Conservation (phyloP, 1,140 invertebrate species). For the Drosophila elegans region DNA sequence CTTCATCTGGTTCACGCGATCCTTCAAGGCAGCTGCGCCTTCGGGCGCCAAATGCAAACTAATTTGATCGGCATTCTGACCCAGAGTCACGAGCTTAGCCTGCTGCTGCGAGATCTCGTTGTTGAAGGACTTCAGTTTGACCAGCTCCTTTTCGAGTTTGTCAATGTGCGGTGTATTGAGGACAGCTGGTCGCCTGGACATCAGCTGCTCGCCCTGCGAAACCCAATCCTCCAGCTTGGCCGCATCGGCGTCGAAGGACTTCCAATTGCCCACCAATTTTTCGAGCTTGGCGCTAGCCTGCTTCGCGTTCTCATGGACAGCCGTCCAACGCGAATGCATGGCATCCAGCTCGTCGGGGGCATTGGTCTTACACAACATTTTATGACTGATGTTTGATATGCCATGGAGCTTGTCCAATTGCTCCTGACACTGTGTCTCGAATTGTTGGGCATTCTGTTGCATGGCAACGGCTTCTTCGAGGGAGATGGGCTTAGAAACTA, state of each 20-base stretch:
- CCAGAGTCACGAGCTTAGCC: slow-evolving; percentile 91
- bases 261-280: slow-evolving; percentile 92
- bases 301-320: slow-evolving; percentile 90
- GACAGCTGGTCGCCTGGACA: slow-evolving; percentile 86
- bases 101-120: slow-evolving; percentile 93
- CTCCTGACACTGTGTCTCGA: slow-evolving; percentile 91
- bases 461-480: slow-evolving; percentile 92
- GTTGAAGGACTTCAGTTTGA: slow-evolving; percentile 90
- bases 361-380: slow-evolving; percentile 90
- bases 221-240: slow-evolving; percentile 91
- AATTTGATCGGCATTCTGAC: slow-evolving; percentile 92
- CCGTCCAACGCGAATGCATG: slow-evolving; percentile 91
- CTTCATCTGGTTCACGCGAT: slow-evolving; percentile 90
- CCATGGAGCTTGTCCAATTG: slow-evolving; percentile 90
- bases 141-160: slow-evolving; percentile 90
- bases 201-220: slow-evolving; percentile 87
- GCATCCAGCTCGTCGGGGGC: slow-evolving; percentile 93
- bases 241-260: slow-evolving; percentile 90
- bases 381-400: slow-evolving; percentile 89
- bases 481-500: slow-evolving; percentile 90
- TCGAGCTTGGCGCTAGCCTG: slow-evolving; percentile 92
- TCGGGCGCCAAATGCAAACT: slow-evolving; percentile 91
- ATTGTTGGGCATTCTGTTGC: slow-evolving; percentile 88
- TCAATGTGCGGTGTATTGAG: slow-evolving; percentile 89
- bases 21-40: slow-evolving; percentile 89